Percentiles rank a stretch among this genome's conserved stretches.
phyloP scores from a whole-genome alignment of 2,797 vertebrate genomes.

The Rallus crepitans region DNA sequence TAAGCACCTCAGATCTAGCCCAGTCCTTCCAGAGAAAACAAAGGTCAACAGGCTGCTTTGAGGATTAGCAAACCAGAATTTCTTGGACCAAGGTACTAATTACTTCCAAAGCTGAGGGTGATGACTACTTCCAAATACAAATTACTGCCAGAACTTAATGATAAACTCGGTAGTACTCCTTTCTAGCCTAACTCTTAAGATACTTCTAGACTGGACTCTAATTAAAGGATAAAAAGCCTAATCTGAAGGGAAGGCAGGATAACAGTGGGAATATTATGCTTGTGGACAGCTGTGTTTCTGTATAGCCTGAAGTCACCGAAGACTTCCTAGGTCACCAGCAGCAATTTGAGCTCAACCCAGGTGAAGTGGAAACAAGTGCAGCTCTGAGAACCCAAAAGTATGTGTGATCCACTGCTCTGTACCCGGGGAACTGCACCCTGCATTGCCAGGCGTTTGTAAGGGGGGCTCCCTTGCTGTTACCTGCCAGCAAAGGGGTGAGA shows the following conservation, averaged over 20 bases:
- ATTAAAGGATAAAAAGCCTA: neutral
- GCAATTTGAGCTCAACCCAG: neutral
- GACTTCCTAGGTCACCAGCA: neutral
- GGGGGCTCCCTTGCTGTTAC: neutral
- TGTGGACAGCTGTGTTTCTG: neutral
- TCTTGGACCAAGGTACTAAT: slow-evolving; percentile 55
- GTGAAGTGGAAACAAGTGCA: neutral
- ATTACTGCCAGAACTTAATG: slow-evolving; percentile 34
- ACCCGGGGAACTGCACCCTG: neutral
- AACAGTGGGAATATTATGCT: neutral
- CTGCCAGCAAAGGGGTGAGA: neutral
- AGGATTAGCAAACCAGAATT: slow-evolving; percentile 58
- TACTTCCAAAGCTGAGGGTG: slow-evolving; percentile 45
- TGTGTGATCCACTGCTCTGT: neutral
- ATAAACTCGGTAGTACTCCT: slow-evolving; percentile 4
- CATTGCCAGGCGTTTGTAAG: neutral
- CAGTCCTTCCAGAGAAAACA: slow-evolving; percentile 73
- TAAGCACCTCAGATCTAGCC: slow-evolving; percentile 57
- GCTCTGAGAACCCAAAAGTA: neutral
- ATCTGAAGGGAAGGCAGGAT: neutral
- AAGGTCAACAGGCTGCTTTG: slow-evolving; percentile 40
- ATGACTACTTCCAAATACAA: slow-evolving; percentile 10
- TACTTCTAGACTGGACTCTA: neutral
- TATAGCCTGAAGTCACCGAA: neutral
- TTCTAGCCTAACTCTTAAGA: slow-evolving; percentile 7